phyloP scores from a whole-genome alignment of 2,888 invertebrate genomes.

The Lithophane semibrunnea region DNA sequence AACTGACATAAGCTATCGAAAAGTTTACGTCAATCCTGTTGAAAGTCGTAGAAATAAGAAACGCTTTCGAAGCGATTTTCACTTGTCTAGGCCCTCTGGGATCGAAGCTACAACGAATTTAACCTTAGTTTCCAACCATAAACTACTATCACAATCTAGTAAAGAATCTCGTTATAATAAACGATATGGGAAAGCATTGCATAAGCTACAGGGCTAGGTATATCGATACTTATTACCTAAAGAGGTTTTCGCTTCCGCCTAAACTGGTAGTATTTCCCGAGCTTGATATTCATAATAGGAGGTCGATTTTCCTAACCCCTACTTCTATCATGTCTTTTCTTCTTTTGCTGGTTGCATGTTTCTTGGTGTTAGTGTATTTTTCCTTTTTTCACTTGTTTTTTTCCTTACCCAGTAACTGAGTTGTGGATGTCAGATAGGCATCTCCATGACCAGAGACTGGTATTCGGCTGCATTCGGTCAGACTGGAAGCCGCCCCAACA shows the following conservation, averaged over 20 bases:
- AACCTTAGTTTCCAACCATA: background rate
- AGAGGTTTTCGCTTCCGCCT: constrained; percentile 26
- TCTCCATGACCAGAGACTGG: too few relatives aligned
- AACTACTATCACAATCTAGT: constrained; percentile 15
- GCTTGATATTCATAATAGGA: background rate
- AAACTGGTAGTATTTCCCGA: background rate
- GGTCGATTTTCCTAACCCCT: background rate
- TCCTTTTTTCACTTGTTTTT: too few relatives aligned
- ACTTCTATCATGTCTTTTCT: background rate
- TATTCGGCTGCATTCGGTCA: too few relatives aligned
- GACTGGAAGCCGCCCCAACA: too few relatives aligned
- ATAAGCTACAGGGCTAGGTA: constrained; percentile 9
- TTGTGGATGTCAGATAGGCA: too few relatives aligned
- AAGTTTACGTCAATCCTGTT: too few relatives aligned
- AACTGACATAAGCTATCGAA: too few relatives aligned
- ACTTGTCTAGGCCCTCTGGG: too few relatives aligned
- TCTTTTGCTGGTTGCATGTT: background rate
- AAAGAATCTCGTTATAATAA: constrained; percentile 18
- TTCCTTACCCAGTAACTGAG: too few relatives aligned
- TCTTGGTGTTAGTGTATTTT: background rate
- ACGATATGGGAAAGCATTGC: constrained; percentile 16
- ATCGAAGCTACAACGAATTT: background rate
- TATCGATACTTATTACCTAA: constrained; percentile 24
- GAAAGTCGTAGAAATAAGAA: too few relatives aligned
- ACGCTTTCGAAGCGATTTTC: too few relatives aligned